Percentiles rank a stretch among this genome's conserved stretches.
phyloP scores from a whole-genome alignment of 2,113 vertebrate species.

The Alexandromys fortis region DNA sequence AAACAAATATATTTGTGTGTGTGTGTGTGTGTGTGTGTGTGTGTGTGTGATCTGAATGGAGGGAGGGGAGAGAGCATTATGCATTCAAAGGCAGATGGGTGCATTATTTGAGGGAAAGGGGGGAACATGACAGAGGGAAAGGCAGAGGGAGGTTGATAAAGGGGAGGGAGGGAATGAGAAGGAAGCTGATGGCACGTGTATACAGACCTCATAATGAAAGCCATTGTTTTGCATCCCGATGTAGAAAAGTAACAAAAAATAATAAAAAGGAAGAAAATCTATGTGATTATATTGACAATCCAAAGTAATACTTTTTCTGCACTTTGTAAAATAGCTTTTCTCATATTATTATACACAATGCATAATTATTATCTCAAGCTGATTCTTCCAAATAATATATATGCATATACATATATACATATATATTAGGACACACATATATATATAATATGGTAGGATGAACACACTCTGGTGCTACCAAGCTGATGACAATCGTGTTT shows the following conservation, averaged over 20 bases:
- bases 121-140: too few relatives aligned
- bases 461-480: not conserved
- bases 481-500: not conserved
- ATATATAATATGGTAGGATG: too few relatives aligned
- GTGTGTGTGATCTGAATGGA: not conserved
- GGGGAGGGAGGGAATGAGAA: not conserved
- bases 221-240: not conserved
- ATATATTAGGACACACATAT: not conserved
- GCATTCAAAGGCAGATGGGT: not conserved
- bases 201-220: not conserved
- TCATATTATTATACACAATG: not conserved
- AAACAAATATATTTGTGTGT: not conserved
- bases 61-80: not conserved
- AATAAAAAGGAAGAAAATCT: not conserved
- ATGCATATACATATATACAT: too few relatives aligned
- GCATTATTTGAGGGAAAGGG: not conserved
- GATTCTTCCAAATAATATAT: not conserved
- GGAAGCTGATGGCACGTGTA: not conserved
- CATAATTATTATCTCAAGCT: slow-evolving; percentile 9
- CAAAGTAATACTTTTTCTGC: not conserved
- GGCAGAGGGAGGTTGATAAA: too few relatives aligned
- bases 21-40: too few relatives aligned
- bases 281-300: not conserved
- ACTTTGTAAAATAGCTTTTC: slow-evolving; percentile 20
- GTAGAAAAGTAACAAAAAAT: not conserved